Evolutionary conservation across 2,113 vertebrate species (phyloP).

Genomic region (Tragulus kanchil): DNA sequence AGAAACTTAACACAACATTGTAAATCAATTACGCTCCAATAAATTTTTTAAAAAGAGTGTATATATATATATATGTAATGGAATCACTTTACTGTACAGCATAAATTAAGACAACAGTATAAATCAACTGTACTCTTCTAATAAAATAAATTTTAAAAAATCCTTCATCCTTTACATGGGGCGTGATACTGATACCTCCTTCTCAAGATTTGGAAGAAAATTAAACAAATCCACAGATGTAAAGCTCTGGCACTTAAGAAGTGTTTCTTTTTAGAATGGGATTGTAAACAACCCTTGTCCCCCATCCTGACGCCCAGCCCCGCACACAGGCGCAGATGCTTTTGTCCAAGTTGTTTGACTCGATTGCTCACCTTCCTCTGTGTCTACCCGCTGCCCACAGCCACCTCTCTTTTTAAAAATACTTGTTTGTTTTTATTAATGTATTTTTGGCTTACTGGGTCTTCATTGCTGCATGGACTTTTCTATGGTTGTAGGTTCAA

Average conservation of each 20-base stretch:
- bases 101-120: background rate
- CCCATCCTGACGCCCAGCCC: background rate
- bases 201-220: background rate
- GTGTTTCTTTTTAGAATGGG: background rate
- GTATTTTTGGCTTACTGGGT: background rate
- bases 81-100: background rate
- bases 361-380: fast-evolving
- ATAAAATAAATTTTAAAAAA: background rate
- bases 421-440: background rate
- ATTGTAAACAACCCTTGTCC: fast-evolving
- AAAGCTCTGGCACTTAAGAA: background rate
- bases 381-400: fast-evolving
- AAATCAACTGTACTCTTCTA: background rate
- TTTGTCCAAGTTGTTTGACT: background rate
- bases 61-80: no score
- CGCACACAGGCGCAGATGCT: no score
- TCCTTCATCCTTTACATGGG: background rate
- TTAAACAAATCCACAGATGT: background rate
- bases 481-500: background rate
- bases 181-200: background rate
- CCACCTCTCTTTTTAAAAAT: background rate
- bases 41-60: background rate
- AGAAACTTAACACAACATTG: no score
- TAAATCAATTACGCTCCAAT: no score
- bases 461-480: fast-evolving